Evolutionary conservation across 1,140 invertebrate species (phyloP), one percentile per base, ranked within the genome.

Genomic region (Brachionus calyciflorus): DNA sequence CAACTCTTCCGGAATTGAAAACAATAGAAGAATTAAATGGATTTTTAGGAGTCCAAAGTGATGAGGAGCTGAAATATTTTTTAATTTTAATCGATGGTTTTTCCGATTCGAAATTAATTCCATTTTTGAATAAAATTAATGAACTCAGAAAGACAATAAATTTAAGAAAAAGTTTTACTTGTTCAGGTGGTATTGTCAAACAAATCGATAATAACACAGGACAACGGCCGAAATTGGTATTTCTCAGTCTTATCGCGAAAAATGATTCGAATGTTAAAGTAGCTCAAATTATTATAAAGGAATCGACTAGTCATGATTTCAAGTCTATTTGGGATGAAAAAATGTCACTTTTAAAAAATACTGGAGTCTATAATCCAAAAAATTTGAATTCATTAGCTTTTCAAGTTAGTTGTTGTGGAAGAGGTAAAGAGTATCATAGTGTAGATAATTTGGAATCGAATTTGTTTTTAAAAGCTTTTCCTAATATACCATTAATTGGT

Each of bases 341-440:
- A 44, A 44, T 65, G 10, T 12, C 17, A 14, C 44, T 65, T 10
- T 24, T 87, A 37, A 84, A 84, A 80, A 78, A 81, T 5, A 79
- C 79, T 69, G 79, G 80, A 37, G 30, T 85, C 28, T 49, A 21
- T n/a, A n/a, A n/a, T 30, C 9, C 40, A 10, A 80, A 82, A 12
- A 81, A 83, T 51, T 75, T 83, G 4, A 81, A 82, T 1, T 85
- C 82, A 57, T 80, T 88, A 75, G 88, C 84, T 41, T 86, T 89
- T 55, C 89, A 89, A 87, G 88, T 89, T 82, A 85, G 87, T 0
- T 90, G 89, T 79, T 82, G 84, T 40, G 88, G 84, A 4, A 81
- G 89, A 24, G 88, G 88, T 1, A 40, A 60, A 41, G 28, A 77
- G 9, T 77, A 77, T 60, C 81, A 85, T 78, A 84, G 86, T 53